Evolutionary conservation across 2,113 vertebrate species (phyloP).

Genomic region (Caretta caretta): DNA sequence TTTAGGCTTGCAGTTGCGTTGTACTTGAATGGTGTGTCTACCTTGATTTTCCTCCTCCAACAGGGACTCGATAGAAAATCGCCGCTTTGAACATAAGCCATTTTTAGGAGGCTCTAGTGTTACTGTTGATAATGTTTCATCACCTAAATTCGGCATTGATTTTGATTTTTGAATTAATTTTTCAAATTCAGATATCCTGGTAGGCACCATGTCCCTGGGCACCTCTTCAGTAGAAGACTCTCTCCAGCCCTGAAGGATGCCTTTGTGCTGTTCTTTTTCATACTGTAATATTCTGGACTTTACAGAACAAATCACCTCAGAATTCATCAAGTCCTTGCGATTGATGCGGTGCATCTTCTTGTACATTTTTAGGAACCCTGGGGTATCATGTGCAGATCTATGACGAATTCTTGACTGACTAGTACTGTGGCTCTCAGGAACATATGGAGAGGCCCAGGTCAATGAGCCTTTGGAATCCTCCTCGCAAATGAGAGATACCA

Average conservation of each 20-base stretch:
- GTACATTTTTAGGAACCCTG: slow-evolving; percentile 93
- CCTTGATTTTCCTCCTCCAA: slow-evolving; percentile 88
- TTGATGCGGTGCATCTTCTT: slow-evolving; percentile 97
- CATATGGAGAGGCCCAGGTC: slow-evolving; percentile 72
- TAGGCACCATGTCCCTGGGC: slow-evolving; percentile 91
- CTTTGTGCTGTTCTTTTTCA: slow-evolving; percentile 86
- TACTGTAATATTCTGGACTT: slow-evolving; percentile 92
- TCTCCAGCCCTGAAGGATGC: slow-evolving; percentile 79
- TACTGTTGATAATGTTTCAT: slow-evolving; percentile 86
- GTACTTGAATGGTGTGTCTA: slow-evolving; percentile 80
- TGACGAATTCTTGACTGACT: slow-evolving; percentile 83
- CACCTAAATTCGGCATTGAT: slow-evolving; percentile 94
- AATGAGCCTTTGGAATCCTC: slow-evolving; percentile 77
- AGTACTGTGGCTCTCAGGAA: slow-evolving; percentile 47
- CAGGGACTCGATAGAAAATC: slow-evolving; percentile 94
- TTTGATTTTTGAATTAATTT: slow-evolving; percentile 94
- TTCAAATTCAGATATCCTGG: slow-evolving; percentile 92
- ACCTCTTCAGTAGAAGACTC: slow-evolving; percentile 88
- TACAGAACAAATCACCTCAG: slow-evolving; percentile 93
- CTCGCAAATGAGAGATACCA: slow-evolving; percentile 89
- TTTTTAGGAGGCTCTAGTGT: slow-evolving; percentile 87
- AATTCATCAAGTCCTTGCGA: slow-evolving; percentile 89
- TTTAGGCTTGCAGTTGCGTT: slow-evolving; percentile 80
- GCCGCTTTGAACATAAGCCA: slow-evolving; percentile 86
- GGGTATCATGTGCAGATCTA: slow-evolving; percentile 86